Percentiles rank a stretch among this genome's conserved stretches.
These are phyloP conservation scores for Propithecus perrieri DNA, from an alignment of 2,797 vertebrate genomes.

Conservation along the genomic window DNA sequence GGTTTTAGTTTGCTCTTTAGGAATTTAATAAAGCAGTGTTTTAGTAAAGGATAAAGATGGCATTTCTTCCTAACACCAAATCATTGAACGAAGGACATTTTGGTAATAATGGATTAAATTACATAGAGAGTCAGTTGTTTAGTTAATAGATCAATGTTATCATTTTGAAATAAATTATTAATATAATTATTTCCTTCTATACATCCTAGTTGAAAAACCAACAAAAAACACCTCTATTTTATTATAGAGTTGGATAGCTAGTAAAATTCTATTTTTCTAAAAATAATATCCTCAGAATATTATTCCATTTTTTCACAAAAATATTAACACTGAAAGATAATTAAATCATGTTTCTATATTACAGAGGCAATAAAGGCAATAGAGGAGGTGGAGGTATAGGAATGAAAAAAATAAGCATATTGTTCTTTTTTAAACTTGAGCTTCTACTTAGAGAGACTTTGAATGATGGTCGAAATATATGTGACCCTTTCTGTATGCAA, in stretches of 20 bases:
- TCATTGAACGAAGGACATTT: constrained; percentile 46
- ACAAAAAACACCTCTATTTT: neutral
- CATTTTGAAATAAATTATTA: constrained; percentile 55
- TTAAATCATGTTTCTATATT: neutral
- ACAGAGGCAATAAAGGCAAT: neutral
- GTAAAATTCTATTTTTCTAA: neutral
- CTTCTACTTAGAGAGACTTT: neutral
- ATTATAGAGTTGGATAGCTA: neutral
- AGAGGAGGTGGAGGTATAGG: neutral
- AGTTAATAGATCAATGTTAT: constrained; percentile 19
- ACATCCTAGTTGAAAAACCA: neutral
- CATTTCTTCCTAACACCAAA: constrained; percentile 56
- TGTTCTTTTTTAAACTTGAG: neutral
- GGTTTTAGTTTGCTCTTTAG: constrained; percentile 43
- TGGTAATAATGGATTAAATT: constrained; percentile 33
- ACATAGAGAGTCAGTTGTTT: constrained; percentile 48
- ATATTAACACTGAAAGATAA: neutral
- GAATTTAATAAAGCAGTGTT: constrained; percentile 77
- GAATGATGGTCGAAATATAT: constrained; percentile 49
- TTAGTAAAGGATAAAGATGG: constrained; percentile 67
- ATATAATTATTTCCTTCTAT: constrained; percentile 22
- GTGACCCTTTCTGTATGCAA: neutral
- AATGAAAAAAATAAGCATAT: neutral
- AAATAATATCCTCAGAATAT: constrained; percentile 37
- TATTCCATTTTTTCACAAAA: constrained; percentile 42